Evolutionary conservation across 1,140 invertebrate species (phyloP).

Genomic region (Drosophila varians): DNA sequence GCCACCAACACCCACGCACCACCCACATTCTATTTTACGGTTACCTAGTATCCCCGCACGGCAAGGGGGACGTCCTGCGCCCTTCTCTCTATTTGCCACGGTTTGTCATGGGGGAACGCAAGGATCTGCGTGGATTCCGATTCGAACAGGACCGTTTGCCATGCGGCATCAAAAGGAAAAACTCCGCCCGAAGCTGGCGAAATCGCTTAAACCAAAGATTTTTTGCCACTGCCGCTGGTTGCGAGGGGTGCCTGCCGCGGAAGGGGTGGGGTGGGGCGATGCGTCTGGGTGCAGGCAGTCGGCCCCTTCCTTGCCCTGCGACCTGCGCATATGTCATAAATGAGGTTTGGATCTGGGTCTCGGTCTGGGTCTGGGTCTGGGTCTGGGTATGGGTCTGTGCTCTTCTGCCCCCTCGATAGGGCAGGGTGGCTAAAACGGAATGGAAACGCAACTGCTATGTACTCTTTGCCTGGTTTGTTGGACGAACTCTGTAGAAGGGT

Average conservation of each 20-base stretch:
- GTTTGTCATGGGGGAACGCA: slow-evolving; percentile 32
- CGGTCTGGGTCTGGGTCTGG: background rate
- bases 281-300: slow-evolving; percentile 37
- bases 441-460: slow-evolving; percentile 53
- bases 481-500: background rate
- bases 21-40: slow-evolving; percentile 51
- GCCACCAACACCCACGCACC: background rate
- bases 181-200: slow-evolving; percentile 60
- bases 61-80: background rate
- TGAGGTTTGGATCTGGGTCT: slow-evolving; percentile 42
- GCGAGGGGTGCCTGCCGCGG: slow-evolving; percentile 1
- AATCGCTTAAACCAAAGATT: slow-evolving; percentile 69
- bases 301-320: slow-evolving; percentile 18
- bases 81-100: slow-evolving; percentile 36
- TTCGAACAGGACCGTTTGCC: slow-evolving; percentile 40
- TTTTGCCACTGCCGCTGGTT: slow-evolving; percentile 24
- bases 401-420: slow-evolving; percentile 9
- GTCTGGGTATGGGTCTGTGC: background rate
- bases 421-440: slow-evolving; percentile 60
- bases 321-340: slow-evolving; percentile 72
- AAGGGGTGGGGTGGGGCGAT: slow-evolving; percentile 16
- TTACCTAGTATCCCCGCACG: slow-evolving; percentile 32
- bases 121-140: slow-evolving; percentile 12
- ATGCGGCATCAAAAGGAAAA: slow-evolving; percentile 66
- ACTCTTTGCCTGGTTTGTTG: background rate